Base-by-base conservation (phyloP, 2,888 invertebrate species). In the Phymatocera aterrima region DNA sequence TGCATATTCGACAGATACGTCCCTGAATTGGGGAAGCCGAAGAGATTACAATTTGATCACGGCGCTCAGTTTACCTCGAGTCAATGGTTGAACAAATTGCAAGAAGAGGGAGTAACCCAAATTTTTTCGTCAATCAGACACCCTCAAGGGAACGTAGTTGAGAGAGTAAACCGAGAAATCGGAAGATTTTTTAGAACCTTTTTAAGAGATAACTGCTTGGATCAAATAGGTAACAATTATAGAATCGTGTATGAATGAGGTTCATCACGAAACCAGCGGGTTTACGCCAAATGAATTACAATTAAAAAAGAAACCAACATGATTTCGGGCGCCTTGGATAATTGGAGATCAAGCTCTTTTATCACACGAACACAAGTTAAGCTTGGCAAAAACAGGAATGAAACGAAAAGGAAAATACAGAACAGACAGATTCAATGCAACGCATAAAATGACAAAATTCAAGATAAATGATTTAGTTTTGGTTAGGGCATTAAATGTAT, bases 381-480 rank as follows among this genome's bases (percentile, higher is more conserved):
- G 12, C 2, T 0, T 61, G 15, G 61, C 61, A 0, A 28, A n/a
- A 61, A 18, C 12, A n/a, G 31, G 31, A 12, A 61, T 61, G 15
- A 21, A n/a, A 34, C 4, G 34, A 6, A 61, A 18, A 34, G 61
- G 61, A n/a, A 61, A 61, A 8, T 15, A 15, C 31, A 12, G 61
- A 34, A 31, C 61, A 34, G 61, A 61, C 15, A 24, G 34, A 5
- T 61, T 8, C 18, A 61, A 61, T 34, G 28, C n/a, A n/a, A n/a
- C n/a, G n/a, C n/a, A n/a, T n/a, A n/a, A n/a, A n/a, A n/a, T n/a
- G n/a, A n/a, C n/a, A n/a, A 18, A n/a, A 0, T 80, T 61, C 21
- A 28, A 64, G 6, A 40, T 65, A 12, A 78, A 77, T 1, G 79
- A 82, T 12, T 21, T 77, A 10, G 80, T 81, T 1, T 18, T 82